Base-by-base conservation (phyloP, 1,140 invertebrate species). In the Drosophila funebris region DNA sequence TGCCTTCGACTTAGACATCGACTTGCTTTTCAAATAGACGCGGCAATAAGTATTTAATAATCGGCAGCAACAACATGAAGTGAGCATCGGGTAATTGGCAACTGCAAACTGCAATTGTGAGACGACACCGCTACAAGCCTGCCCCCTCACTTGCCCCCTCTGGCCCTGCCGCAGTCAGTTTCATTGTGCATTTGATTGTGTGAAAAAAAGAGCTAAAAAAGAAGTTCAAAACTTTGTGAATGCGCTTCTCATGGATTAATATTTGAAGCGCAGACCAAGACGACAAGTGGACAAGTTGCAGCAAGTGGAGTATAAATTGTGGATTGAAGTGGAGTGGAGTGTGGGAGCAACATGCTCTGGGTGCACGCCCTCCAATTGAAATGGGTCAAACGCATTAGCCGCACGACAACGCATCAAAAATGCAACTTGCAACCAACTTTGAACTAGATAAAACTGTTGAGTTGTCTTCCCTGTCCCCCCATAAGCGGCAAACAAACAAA, bases 161-260 rank as follows among this genome's bases (percentile, higher is more conserved):
- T 41, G 11, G n/a, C 41, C 14, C 37, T 6, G 0, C 9, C 31
- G 16, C 43, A 18, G 13, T 24, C 41, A 44, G 46, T 53, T 37
- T 54, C 46, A 82, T 78, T 73, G 74, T 85, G 82, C 83, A 66
- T 78, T 88, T 87, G 83, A 87, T 87, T 88, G 76, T 87, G 83
- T 88, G 83, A 87, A 87, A 71, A 73, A 74, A 64, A 73, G 66
- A 53, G 43, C 41, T 46, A 56, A 68, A 81, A 60, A 58, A 70
- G 72, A 88, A 87, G 82, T 87, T 88, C 63, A 88, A 83, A 87
- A 52, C 6, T 31, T 84, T 76, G 60, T 88, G 82, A 83, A 87
- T 88, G 83, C 52, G 64, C 78, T 88, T 82, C 82, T 88, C 83
- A 87, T 83, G 75, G 48, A 79, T 78, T 75, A 46, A 56, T 57